Base-by-base conservation (phyloP, 2,797 vertebrate species). In the Buceros bicornis region DNA sequence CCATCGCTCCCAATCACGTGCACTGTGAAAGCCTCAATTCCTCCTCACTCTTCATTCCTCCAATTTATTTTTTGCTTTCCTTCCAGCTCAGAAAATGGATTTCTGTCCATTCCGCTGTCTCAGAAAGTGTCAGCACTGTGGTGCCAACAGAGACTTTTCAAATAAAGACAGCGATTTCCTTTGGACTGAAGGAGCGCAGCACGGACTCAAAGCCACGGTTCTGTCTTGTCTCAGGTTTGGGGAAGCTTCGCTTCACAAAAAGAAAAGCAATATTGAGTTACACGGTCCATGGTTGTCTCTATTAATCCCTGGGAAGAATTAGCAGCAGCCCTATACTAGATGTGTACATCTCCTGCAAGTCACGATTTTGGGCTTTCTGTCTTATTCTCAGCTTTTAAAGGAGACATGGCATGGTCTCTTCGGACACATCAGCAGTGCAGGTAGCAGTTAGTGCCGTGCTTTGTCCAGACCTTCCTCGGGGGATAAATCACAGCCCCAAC, bases 271-370 rank as follows among this genome's bases (percentile, higher is more conserved):
- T 42, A 81, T 31, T 54, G 82, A 95, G 69, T 29, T 65, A 86
- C 86, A 86, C 40, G 57, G 69, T 83, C 85, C 82, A 94, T 61
- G 87, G 90, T 95, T 8, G 19, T 90, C 78, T 71, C 91, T 81
- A 90, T 94, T 94, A 95, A 96, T 90, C 85, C 82, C 77, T 4
- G 10, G 42, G 73, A 95, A 95, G 92, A 95, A 96, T 96, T 93
- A 95, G 91, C 76, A 95, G 85, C 85, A 71, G 94, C 58, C 66
- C 71, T 81, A 61, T 78, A 90, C 90, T 95, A 61, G 90, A 43
- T 62, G 72, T 69, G 90, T 93, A 51, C 10, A 40, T 95, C 95
- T 86, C 81, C 90, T 35, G 13, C 35, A 89, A 77, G 84, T 31
- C 87, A 87, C 87, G 93, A 82, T 73, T 82, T 92, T 4, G 25